Conservation (phyloP, 2,888 invertebrate genomes). For the Drosophila ustulata region DNA sequence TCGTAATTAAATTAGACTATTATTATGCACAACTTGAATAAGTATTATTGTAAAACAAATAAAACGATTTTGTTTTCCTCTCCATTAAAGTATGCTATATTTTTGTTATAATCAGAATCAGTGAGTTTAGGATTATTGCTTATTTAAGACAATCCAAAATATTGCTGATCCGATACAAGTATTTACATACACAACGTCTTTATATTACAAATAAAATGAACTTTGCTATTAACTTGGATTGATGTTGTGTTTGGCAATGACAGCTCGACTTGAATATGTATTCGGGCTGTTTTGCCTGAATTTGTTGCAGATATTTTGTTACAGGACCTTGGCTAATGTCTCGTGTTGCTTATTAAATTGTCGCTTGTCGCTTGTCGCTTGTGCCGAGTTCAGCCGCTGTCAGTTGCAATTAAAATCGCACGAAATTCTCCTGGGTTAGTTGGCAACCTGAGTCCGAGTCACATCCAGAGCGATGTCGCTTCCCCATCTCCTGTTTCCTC, state of each 20-base stretch:
- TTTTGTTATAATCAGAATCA: neutral
- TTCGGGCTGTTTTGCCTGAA: neutral
- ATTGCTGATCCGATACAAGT: too few relatives aligned
- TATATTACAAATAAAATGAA: neutral
- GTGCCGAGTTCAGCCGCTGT: slow-evolving; percentile 22
- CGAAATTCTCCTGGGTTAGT: slow-evolving; percentile 29
- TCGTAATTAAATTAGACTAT: too few relatives aligned
- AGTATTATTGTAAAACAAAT: too few relatives aligned
- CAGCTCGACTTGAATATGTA: neutral
- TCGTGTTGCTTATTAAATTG: slow-evolving; percentile 50
- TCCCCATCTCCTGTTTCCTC: slow-evolving; percentile 1
- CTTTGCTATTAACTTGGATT: neutral
- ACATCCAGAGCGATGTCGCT: neutral
- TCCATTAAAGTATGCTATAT: slow-evolving; percentile 7
- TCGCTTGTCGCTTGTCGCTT: slow-evolving; percentile 20
- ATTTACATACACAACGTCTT: too few relatives aligned
- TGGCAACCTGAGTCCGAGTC: slow-evolving; percentile 18
- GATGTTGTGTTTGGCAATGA: neutral
- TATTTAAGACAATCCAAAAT: too few relatives aligned
- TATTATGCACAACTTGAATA: too few relatives aligned
- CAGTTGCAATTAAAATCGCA: slow-evolving; percentile 43
- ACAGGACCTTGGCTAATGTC: slow-evolving; percentile 27
- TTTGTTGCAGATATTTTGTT: slow-evolving; percentile 8
- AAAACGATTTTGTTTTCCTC: neutral
- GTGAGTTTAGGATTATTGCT: too few relatives aligned